Evolutionary conservation across 2,888 invertebrate species (phyloP).

Genomic region (Ichneumoninae sp.): DNA sequence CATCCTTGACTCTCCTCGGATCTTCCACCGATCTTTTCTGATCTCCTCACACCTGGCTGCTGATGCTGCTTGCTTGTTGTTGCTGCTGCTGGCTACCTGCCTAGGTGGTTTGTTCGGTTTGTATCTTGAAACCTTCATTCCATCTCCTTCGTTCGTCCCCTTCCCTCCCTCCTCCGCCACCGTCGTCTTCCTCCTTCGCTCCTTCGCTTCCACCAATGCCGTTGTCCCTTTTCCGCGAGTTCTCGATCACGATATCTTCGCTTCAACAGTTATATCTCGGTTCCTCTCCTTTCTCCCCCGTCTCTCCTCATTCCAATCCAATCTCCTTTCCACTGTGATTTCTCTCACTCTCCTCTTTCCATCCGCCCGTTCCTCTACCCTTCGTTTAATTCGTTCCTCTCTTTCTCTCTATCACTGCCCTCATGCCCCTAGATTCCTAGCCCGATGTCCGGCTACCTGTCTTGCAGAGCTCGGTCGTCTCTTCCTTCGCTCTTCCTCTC

Average conservation of each 20-base stretch:
- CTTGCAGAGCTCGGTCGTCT: slow-evolving; percentile 64
- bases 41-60: slow-evolving; percentile 80
- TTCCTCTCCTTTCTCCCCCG: slow-evolving; percentile 30
- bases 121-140: slow-evolving; percentile 59
- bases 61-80: slow-evolving; percentile 68
- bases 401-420: slow-evolving; percentile 44
- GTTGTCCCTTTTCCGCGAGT: slow-evolving; percentile 14
- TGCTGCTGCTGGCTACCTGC: slow-evolving; percentile 58
- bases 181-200: slow-evolving; percentile 50
- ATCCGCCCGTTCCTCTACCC: slow-evolving; percentile 28
- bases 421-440: slow-evolving; percentile 58
- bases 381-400: slow-evolving; percentile 28
- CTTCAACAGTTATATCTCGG: slow-evolving; percentile 63
- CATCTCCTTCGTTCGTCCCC: slow-evolving; percentile 44
- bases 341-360: slow-evolving; percentile 47
- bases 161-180: slow-evolving; percentile 1
- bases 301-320: slow-evolving; percentile 37
- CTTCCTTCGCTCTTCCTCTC: slow-evolving; percentile 35
- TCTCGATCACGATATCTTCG: slow-evolving; percentile 54
- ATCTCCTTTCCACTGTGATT: slow-evolving; percentile 52
- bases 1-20: slow-evolving; percentile 76
- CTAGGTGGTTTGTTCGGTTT: slow-evolving; percentile 75
- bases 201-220: slow-evolving; percentile 17
- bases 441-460: slow-evolving; percentile 75
- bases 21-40: slow-evolving; percentile 77